These are phyloP conservation scores for Trichechus manatus DNA, from an alignment of 2,113 vertebrate species.

Conservation along the genomic window DNA sequence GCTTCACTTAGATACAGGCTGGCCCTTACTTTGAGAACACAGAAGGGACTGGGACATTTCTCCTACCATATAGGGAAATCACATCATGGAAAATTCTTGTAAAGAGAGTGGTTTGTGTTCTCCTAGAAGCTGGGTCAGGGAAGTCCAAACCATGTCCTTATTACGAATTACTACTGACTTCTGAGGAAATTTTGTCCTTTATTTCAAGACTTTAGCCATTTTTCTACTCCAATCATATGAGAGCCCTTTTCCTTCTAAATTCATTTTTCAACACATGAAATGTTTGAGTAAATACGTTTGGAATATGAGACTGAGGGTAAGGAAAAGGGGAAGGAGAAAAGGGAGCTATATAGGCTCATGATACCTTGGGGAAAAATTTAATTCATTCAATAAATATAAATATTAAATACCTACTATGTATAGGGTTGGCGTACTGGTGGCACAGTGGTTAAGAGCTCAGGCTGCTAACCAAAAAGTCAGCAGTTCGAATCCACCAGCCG, in stretches of 20 bases:
- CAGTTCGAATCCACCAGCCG: too few relatives aligned
- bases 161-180: not conserved
- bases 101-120: not conserved
- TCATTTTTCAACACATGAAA: conserved; percentile 20
- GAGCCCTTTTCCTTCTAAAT: conserved; percentile 33
- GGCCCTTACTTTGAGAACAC: not conserved
- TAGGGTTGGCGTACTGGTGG: too few relatives aligned
- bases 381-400: not conserved
- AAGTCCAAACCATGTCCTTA: not conserved
- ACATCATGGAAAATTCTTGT: not conserved
- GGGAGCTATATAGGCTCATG: not conserved
- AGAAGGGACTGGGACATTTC: not conserved
- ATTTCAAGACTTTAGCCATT: conserved; percentile 35
- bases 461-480: too few relatives aligned
- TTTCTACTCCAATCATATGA: not conserved
- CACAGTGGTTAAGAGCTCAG: too few relatives aligned
- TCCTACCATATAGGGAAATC: not conserved
- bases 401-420: not conserved
- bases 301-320: not conserved
- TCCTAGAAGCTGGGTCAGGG: not conserved
- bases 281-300: not conserved
- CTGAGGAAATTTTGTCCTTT: not conserved
- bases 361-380: not conserved
- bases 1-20: not conserved
- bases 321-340: not conserved